These are phyloP conservation scores for Patella pellucida DNA, from an alignment of 2,888 invertebrate species.

Conservation along the genomic window DNA sequence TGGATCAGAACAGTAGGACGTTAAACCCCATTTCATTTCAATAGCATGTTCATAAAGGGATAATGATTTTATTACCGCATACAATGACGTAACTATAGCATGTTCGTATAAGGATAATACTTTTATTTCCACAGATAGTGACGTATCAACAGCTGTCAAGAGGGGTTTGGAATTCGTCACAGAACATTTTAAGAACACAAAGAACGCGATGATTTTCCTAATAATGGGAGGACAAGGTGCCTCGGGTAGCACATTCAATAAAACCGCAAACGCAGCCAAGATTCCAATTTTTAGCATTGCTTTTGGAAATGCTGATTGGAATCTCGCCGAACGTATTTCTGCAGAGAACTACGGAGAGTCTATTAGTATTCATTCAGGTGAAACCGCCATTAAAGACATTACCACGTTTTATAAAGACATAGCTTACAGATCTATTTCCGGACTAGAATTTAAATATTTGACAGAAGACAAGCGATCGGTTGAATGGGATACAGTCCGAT, in stretches of 20 bases:
- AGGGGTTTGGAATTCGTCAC: neutral
- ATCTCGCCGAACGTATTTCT: neutral
- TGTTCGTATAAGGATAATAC: too few relatives aligned
- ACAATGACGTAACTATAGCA: too few relatives aligned
- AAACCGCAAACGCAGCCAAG: slow-evolving; percentile 29
- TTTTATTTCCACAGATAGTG: neutral
- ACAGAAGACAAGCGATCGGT: neutral
- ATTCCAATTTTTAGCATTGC: slow-evolving; percentile 25
- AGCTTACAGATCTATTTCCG: neutral
- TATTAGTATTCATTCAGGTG: neutral
- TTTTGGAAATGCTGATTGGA: slow-evolving; percentile 22
- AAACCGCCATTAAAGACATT: neutral
- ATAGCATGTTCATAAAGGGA: too few relatives aligned
- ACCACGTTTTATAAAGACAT: neutral
- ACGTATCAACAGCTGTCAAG: neutral
- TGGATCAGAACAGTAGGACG: too few relatives aligned
- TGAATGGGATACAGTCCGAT: neutral
- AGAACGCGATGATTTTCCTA: neutral
- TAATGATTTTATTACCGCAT: too few relatives aligned
- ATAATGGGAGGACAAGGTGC: neutral
- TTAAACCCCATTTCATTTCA: too few relatives aligned
- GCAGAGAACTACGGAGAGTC: neutral
- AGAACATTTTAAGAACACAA: neutral
- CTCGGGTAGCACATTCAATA: slow-evolving; percentile 22
- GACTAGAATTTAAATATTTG: neutral